Evolutionary conservation across 1,140 invertebrate species (phyloP), one percentile per base, ranked within the genome.

Genomic region (Orchesella cincta): DNA sequence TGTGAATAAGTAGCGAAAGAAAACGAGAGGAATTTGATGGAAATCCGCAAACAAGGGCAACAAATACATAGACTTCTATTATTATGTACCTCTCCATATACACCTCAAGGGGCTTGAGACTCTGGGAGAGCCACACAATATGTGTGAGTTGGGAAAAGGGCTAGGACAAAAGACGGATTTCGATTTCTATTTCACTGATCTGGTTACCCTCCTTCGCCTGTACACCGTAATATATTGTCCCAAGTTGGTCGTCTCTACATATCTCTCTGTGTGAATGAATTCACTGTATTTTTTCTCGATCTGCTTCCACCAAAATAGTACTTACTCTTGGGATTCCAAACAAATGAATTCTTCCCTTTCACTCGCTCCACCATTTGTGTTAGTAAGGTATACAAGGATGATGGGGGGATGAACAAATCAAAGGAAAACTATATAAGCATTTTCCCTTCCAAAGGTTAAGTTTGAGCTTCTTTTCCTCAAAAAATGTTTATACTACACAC

Each of bases 291-390:
- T 57, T 23, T 46, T 18, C 39, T 46, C 39, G 5, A 5, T 46
- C 39, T 46, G 8, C 54, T 23, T 57, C 54, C 26, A 23, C n/a
- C 20, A 46, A 46, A 46, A 57, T 57, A 57, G 5, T 57, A 23
- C 54, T 57, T 57, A 16, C 62, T 23, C 62, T 33, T 14, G 26
- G 26, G 62, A 67, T 33, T 67, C 62, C 28, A 67, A 67, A 67
- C 62, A 67, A 67, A 67, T 67, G 62, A 67, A 67, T 33, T 29
- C 62, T 67, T 23, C 33, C 54, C 5, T 62, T 67, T 67, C 62
- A 67, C 8, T 67, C n/a, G n/a, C n/a, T n/a, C n/a, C n/a, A n/a
- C n/a, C n/a, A n/a, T n/a, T n/a, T n/a, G n/a, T n/a, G n/a, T n/a
- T n/a, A n/a, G n/a, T n/a, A n/a, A n/a, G n/a, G n/a, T n/a, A n/a